Evolutionary conservation across 2,797 vertebrate genomes (phyloP), one percentile per base, ranked within the genome.

Genomic region (Poecilia gillii): DNA sequence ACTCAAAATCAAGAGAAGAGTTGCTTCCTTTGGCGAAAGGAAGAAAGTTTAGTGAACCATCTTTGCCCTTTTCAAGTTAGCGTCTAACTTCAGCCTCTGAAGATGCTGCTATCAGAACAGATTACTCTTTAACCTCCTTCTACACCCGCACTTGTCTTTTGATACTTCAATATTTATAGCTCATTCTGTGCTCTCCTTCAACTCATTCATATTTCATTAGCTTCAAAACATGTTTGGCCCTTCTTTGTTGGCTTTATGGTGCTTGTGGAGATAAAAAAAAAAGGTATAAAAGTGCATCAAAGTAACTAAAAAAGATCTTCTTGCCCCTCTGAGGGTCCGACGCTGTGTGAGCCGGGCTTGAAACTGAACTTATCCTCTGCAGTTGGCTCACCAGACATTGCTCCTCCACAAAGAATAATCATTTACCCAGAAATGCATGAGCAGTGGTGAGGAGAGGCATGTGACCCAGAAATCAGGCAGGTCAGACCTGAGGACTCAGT

Each of bases 401-500:
- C 77, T 79, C 78, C 72, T 3, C 47, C 4, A 0, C 8, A 79
- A 59, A 73, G 20, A 79, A 66, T 71, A 88, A 91, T 86, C 70
- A 84, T 90, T 86, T 78, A 92, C 84, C 74, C 66, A 87, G 79
- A 88, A 87, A 83, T 45, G 68, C 46, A 81, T 47, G 43, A 46
- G 68, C 78, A 77, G 81, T 82, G 75, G 59, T 86, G 45, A 81
- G 82, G 39, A 78, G 77, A 85, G 73, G 73, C 89, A 91, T 91
- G 90, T 91, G 91, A 92, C 90, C 94, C 76, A 49, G 55, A 86
- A 75, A 89, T 86, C 51, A 90, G 76, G 72, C 78, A 84, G 84
- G 88, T 93, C 90, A 91, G 79, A 88, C 51, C 84, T 80, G 79
- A 64, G 78, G 84, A 80, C 78, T 77, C 75, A 20, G 81, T 93